These are phyloP conservation scores for Enchytraeus crypticus DNA, from an alignment of 2,888 invertebrate genomes.

Conservation along the genomic window DNA sequence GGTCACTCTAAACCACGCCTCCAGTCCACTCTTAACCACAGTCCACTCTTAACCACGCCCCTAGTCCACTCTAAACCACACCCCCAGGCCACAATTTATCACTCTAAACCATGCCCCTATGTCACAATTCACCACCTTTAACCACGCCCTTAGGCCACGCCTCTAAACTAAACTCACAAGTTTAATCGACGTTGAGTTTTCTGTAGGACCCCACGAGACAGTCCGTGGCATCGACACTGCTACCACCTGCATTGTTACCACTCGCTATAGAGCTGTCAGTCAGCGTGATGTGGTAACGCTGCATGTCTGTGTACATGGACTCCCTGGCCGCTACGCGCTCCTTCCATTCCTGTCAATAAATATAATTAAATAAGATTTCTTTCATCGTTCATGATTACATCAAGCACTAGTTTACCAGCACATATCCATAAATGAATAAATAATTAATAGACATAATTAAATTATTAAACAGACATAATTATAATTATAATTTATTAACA, in stretches of 20 bases:
- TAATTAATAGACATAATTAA: neutral
- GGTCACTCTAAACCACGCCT: too few relatives aligned
- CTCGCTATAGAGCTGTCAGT: slow-evolving; percentile 4
- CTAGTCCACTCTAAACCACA: too few relatives aligned
- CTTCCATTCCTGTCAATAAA: slow-evolving; percentile 30
- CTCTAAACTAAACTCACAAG: too few relatives aligned
- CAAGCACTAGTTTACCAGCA: neutral
- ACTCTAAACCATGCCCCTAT: too few relatives aligned
- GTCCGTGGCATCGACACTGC: slow-evolving; percentile 29
- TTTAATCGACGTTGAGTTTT: slow-evolving; percentile 25
- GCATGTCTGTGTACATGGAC: slow-evolving; percentile 31
- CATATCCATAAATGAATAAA: neutral
- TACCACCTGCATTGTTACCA: neutral
- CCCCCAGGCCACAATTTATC: too few relatives aligned
- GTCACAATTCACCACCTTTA: too few relatives aligned
- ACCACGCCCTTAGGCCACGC: too few relatives aligned
- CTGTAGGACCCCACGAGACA: slow-evolving; percentile 34
- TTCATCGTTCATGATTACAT: neutral
- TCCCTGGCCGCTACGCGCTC: slow-evolving; percentile 29
- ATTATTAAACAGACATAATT: neutral
- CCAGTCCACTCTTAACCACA: too few relatives aligned
- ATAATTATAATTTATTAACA: too few relatives aligned
- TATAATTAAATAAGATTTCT: slow-evolving; percentile 5
- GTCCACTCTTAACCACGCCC: too few relatives aligned
- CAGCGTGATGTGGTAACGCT: slow-evolving; percentile 30